Percentiles rank a stretch among this genome's conserved stretches.
These are phyloP conservation scores for Atta texana DNA, from an alignment of 1,140 invertebrate species.

Conservation along the genomic window DNA sequence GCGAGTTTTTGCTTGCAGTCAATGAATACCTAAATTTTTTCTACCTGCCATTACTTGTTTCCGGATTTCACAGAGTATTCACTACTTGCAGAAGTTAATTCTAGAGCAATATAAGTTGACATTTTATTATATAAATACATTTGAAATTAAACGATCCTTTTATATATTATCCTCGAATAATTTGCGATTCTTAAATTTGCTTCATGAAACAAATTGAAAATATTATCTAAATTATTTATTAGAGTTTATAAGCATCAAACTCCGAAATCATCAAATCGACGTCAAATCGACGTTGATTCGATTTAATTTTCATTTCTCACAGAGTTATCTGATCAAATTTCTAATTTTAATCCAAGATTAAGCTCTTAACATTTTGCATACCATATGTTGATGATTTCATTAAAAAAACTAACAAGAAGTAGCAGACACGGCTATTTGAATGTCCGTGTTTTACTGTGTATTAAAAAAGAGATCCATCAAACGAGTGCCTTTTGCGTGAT, in stretches of 20 bases:
- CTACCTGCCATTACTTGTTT: background rate
- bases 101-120: background rate
- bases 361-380: background rate
- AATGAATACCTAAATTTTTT: background rate
- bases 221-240: background rate
- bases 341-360: background rate
- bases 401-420: background rate
- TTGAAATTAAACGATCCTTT: background rate
- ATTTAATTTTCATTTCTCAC: too few species aligned
- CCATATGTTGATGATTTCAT: background rate
- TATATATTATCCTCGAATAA: too few species aligned
- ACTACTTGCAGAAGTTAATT: background rate
- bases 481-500: constrained; percentile 21
- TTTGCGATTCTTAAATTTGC: background rate
- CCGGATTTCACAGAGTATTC: background rate
- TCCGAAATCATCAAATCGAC: background rate
- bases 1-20: background rate
- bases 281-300: too few species aligned
- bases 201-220: background rate
- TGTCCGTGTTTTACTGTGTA: background rate
- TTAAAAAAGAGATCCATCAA: constrained; percentile 37
- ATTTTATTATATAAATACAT: constrained; percentile 6
- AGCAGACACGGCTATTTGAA: background rate
- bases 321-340: background rate
- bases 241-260: background rate